These are phyloP conservation scores for Brienomyrus brachyistius DNA, from an alignment of 2,113 vertebrate genomes.

Conservation along the genomic window DNA sequence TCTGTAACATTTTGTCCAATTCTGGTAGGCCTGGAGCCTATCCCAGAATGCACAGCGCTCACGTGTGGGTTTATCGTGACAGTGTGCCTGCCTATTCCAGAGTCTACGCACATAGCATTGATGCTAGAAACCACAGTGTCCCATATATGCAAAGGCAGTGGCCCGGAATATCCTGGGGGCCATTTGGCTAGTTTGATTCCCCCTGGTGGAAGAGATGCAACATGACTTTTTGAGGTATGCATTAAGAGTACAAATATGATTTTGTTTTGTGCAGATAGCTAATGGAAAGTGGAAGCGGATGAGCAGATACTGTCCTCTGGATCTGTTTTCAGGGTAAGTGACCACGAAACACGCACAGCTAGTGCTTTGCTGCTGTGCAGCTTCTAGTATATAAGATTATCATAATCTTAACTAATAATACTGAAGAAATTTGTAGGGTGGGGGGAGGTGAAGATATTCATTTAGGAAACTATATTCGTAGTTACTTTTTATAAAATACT, in stretches of 20 bases:
- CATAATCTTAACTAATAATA: background rate
- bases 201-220: background rate
- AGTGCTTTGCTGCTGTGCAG: background rate
- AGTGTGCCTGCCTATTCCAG: background rate
- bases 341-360: background rate
- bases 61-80: background rate
- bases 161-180: background rate
- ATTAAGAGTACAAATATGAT: conserved; percentile 2
- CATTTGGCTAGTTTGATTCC: background rate
- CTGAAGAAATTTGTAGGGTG: background rate
- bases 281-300: conserved; percentile 90
- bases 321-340: conserved; percentile 95
- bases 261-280: conserved; percentile 67
- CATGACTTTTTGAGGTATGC: background rate
- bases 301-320: conserved; percentile 90
- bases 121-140: background rate
- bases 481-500: background rate
- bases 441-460: background rate
- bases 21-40: background rate
- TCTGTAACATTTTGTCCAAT: background rate
- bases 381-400: background rate
- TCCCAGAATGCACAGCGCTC: background rate
- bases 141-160: background rate
- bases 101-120: background rate
- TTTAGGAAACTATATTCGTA: background rate